Percentiles rank a stretch among this genome's conserved stretches.
Conservation (phyloP, 2,797 vertebrate species). For the Choloepus didactylus region DNA sequence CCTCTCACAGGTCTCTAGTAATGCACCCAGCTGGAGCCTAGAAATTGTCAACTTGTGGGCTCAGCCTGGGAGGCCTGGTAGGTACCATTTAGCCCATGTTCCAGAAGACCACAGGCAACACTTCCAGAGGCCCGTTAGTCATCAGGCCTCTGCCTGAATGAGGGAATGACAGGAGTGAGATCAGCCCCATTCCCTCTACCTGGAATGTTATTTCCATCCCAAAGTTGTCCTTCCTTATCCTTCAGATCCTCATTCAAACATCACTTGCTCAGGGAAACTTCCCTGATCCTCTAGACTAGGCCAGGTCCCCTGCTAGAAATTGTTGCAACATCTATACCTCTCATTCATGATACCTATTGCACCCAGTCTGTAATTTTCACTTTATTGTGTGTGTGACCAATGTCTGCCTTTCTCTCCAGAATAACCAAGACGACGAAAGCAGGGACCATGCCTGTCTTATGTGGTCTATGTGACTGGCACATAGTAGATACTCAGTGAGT, state of each 20-base stretch:
- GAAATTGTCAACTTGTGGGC: not conserved
- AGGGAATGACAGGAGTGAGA: not conserved
- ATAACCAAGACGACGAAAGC: not conserved
- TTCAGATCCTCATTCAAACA: not conserved
- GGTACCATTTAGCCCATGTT: not conserved
- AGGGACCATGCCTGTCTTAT: not conserved
- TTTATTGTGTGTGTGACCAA: not conserved
- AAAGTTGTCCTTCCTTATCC: not conserved
- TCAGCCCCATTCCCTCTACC: no score
- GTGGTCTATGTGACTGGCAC: not conserved
- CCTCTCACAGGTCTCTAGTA: not conserved
- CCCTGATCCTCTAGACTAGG: not conserved
- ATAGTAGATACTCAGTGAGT: not conserved
- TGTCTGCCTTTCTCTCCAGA: not conserved
- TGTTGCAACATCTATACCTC: rapidly evolving
- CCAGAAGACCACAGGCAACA: not conserved
- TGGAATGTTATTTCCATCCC: not conserved
- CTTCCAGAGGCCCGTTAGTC: not conserved
- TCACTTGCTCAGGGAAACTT: not conserved
- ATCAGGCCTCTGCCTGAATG: not conserved
- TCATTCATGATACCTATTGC: not conserved
- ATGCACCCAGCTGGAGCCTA: not conserved
- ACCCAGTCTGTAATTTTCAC: not conserved
- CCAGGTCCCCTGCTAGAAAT: not conserved
- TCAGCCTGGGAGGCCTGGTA: not conserved